Evolutionary conservation across 1,140 invertebrate genomes (phyloP).

Genomic region (Laupala kohalensis): DNA sequence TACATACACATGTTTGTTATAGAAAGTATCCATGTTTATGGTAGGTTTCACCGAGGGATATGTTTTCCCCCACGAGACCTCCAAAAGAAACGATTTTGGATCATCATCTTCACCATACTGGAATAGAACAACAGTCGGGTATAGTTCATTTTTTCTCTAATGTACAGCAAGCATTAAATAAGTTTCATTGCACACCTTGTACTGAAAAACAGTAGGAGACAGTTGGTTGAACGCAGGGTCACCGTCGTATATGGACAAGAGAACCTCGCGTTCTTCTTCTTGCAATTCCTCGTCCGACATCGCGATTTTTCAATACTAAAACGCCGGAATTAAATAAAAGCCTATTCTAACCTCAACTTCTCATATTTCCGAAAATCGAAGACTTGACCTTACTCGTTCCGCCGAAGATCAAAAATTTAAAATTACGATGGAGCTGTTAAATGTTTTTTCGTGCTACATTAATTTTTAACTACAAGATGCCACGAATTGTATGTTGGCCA

Average conservation of each 20-base stretch:
- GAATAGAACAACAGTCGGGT: background rate
- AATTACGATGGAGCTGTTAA: too few relatives aligned
- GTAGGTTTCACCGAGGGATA: constrained; percentile 73
- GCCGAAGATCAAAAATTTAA: too few relatives aligned
- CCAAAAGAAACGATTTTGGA: constrained; percentile 69
- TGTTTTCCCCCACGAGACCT: constrained; percentile 69
- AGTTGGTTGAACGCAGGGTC: constrained; percentile 76
- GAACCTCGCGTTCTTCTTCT: constrained; percentile 79
- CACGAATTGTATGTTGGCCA: too few relatives aligned
- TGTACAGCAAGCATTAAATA: too few relatives aligned
- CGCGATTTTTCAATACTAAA: too few relatives aligned
- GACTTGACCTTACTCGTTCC: too few relatives aligned
- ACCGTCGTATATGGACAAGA: constrained; percentile 88
- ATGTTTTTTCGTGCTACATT: too few relatives aligned
- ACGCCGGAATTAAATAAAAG: too few relatives aligned
- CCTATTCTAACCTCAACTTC: too few relatives aligned
- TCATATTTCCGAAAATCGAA: too few relatives aligned
- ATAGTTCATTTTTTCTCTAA: too few relatives aligned
- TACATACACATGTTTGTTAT: constrained; percentile 85
- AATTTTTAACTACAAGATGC: too few relatives aligned
- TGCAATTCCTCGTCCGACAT: constrained; percentile 41
- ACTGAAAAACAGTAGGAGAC: constrained; percentile 65
- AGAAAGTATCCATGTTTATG: constrained; percentile 83
- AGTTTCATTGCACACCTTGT: constrained; percentile 55
- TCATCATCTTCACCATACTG: constrained; percentile 75